Base-by-base conservation (phyloP, 2,113 vertebrate genomes). In the Upupa epops region DNA sequence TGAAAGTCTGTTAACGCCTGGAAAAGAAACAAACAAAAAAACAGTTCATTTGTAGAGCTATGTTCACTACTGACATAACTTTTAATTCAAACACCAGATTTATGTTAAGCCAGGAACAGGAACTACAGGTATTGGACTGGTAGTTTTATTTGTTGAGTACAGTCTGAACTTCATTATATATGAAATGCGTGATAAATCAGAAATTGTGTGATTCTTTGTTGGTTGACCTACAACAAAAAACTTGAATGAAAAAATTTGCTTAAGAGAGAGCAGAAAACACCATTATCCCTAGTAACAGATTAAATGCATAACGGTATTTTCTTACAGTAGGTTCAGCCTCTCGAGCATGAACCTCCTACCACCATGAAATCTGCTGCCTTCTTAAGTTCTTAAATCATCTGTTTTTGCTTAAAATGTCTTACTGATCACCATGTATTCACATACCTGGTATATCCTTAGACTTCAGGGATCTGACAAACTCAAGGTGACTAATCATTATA, bases 401-500 rank as follows among this genome's bases (percentile, higher is more conserved):
- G 2, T 18, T 65, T 36, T 71, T 65, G 34, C 18, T 83, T 42
- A 40, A 17, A 86, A 25, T 5, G 6, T 51, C 34, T 68, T 29
- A 21, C 1, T 59, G 32, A 63, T 54, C 46, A 71, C 10, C 28
- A 29, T 7, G 4, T 34, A 49, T 60, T 83, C 58, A 94, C 92
- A 78, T 94, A 99, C 99, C 98, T 98, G 97, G 96, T 60, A 99
- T 97, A 89, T 98, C 98, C 69, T 95, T 97, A 80, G 96, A 97
- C 91, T 90, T 97, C 72, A 99, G 98, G 92, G 96, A 97, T 93
- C 96, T 98, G 90, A 99, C 97, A 95, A 98, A 98, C 66, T 98
- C 98, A 86, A 99, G 97, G 94, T 99, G 98, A 97, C 98, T 99
- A 87, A 99, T 98, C 87, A 99, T 98, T 95, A 99, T 97, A 95